A percentile compares a stretch with the other conserved stretches of the same genome.
Evolutionary conservation across 2,888 invertebrate species (phyloP).

Genomic region (Drosophila vallismaia): DNA sequence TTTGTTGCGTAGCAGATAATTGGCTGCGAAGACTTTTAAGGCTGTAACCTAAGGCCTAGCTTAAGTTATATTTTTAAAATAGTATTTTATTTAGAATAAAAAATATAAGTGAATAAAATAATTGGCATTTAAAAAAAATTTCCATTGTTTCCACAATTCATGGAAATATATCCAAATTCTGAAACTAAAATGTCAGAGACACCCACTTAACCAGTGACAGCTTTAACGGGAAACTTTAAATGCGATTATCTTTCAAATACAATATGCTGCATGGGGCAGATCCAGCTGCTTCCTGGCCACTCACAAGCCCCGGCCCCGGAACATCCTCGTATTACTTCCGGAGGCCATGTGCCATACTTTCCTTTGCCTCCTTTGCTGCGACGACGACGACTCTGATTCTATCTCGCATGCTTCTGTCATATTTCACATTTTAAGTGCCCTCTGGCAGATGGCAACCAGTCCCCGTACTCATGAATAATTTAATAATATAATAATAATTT

Average conservation of each 20-base stretch:
- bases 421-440: constrained; percentile 53
- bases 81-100: constrained; percentile 5
- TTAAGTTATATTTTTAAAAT: background rate
- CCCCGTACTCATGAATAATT: constrained; percentile 48
- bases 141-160: background rate
- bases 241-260: constrained; percentile 25
- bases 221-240: constrained; percentile 30
- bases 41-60: constrained; percentile 12
- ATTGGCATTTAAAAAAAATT: background rate
- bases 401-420: constrained; percentile 48
- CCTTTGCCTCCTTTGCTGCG: constrained; percentile 15
- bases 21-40: background rate
- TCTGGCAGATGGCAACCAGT: constrained; percentile 31
- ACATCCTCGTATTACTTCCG: constrained; percentile 5
- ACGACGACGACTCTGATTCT: constrained; percentile 31
- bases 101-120: background rate
- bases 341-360: constrained; percentile 35
- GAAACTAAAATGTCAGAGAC: constrained; percentile 9
- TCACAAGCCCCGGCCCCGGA: constrained; percentile 5
- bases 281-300: constrained; percentile 28
- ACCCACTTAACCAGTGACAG: constrained; percentile 17
- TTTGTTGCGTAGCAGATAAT: constrained; percentile 37
- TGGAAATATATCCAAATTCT: background rate
- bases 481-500: constrained; percentile 49
- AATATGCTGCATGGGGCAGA: constrained; percentile 18